Evolutionary conservation across 2,113 vertebrate species (phyloP).

Genomic region (Lagopus muta): DNA sequence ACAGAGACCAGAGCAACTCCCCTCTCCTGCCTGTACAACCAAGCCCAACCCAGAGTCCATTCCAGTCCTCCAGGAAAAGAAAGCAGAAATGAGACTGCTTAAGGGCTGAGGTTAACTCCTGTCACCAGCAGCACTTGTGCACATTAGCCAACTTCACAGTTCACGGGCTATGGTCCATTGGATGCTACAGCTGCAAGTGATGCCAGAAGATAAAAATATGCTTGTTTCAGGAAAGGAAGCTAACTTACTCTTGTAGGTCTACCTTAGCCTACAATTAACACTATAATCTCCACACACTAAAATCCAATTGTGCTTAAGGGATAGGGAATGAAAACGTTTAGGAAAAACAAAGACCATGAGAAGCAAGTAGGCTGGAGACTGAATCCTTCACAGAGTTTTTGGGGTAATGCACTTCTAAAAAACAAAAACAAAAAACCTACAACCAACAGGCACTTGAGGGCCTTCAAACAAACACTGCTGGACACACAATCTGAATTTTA

Average conservation of each 20-base stretch:
- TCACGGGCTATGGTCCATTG: neutral
- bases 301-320: neutral
- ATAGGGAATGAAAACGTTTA: neutral
- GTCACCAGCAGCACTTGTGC: neutral
- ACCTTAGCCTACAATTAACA: neutral
- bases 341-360: neutral
- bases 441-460: neutral
- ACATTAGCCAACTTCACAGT: neutral
- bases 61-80: neutral
- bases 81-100: neutral
- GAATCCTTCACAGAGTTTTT: neutral
- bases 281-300: neutral
- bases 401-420: neutral
- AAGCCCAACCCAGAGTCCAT: neutral
- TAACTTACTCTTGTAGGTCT: neutral
- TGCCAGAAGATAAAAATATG: neutral
- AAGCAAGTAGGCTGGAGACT: neutral
- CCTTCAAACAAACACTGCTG: neutral
- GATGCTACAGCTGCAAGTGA: neutral
- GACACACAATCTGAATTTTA: neutral
- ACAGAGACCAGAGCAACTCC: neutral
- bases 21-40: neutral
- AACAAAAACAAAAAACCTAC: neutral
- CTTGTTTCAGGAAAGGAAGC: rapidly evolving
- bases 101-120: neutral